Base-by-base conservation (phyloP, 2,113 vertebrate species). In the Mola mola region DNA sequence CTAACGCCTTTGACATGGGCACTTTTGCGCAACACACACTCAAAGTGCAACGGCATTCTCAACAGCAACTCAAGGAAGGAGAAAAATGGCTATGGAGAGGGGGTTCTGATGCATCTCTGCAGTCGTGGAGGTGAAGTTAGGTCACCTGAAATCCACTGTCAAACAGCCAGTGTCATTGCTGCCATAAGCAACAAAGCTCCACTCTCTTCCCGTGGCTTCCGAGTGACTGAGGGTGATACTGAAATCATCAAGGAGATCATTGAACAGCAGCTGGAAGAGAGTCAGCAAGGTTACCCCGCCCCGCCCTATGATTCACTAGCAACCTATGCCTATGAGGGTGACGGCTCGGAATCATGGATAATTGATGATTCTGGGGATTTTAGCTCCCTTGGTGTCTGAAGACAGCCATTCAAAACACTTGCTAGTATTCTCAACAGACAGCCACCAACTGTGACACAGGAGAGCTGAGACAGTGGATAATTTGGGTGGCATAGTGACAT, bases 1-100 rank as follows among this genome's bases (percentile, higher is more conserved):
- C 96, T 0, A 93, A 93, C 8, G 96, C 95, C 33, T 98, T 95
- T 0, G 94, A 98, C 78, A 97, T 98, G 4, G 94, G 94, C 11
- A 94, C 95, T 4, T 1, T 90, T 98, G 55, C 89, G 96, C 64
- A 94, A 94, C 72, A 78, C 63, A 1, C 71, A 70, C 92, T 92
- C 25, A 79, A 61, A 92, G 88, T 61, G 12, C 38, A 40, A 55
- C 37, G 53, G 47, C 40, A 21, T 21, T n/a, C 56, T 40, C n/a
- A 59, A 44, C 50, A 53, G 38, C 28, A 22, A 8, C 59, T 47
- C 50, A 42, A 17, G 31, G 38, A 80, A 46, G 26, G 75, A 76
- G n/a, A 72, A 48, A 12, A 75, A 41, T 1, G 57, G 75, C 36
- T 84, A 84, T 0, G 85, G 85, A 1, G 41, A 81, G 0, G 82